phyloP scores from a whole-genome alignment of 2,113 vertebrate genomes.

The Montifringilla adamsi region DNA sequence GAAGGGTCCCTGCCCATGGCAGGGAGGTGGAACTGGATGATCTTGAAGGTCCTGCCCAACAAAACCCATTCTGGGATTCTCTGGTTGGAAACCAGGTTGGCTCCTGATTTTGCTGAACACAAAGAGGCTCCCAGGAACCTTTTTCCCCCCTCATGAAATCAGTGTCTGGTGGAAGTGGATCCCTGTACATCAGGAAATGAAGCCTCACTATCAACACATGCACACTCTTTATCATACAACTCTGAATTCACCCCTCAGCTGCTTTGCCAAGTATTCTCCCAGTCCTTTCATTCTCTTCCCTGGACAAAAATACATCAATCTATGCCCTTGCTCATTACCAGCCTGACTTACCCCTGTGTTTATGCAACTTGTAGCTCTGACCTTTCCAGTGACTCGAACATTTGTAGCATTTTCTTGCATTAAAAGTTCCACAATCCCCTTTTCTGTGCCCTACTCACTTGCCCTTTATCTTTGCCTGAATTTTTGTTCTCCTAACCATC shows the following conservation, averaged over 20 bases:
- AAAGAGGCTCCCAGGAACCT: background rate
- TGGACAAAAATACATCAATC: background rate
- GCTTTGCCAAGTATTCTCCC: background rate
- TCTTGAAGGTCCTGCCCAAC: background rate
- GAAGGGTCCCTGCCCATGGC: background rate
- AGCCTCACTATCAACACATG: background rate
- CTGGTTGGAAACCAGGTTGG: background rate
- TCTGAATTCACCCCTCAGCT: background rate
- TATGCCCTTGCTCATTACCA: background rate
- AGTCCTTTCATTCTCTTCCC: background rate
- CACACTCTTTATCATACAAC: fast-evolving
- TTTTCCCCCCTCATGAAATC: background rate
- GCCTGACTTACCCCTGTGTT: background rate
- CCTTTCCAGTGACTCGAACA: background rate
- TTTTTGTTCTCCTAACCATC: slow-evolving; percentile 7
- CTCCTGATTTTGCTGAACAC: background rate
- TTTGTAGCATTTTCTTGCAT: background rate
- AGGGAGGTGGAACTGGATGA: background rate
- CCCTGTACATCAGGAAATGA: background rate
- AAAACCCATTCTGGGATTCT: background rate
- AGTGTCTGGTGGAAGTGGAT: background rate
- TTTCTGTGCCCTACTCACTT: background rate
- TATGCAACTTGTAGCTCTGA: background rate
- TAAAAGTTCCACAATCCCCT: background rate
- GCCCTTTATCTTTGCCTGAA: background rate